Conservation (phyloP, 2,888 invertebrate genomes). For the Biston stratarius region DNA sequence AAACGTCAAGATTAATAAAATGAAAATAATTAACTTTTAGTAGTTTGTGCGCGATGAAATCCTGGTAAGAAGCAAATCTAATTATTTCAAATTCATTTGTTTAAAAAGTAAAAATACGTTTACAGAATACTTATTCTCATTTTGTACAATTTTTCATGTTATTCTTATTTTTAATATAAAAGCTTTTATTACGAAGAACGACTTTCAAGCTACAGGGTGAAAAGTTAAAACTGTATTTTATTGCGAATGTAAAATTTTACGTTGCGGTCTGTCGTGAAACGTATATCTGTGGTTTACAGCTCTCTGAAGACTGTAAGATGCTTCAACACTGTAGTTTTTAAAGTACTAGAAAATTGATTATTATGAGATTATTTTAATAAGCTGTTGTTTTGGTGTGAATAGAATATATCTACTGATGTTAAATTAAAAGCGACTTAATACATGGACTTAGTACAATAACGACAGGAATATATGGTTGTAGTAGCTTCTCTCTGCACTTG, state of each 20-base stretch:
- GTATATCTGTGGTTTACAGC: conserved; percentile 53
- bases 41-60: too few relatives aligned
- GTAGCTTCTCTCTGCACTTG: too few relatives aligned
- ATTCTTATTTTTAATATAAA: conserved; percentile 7
- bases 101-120: too few relatives aligned
- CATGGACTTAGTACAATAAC: too few relatives aligned
- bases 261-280: conserved; percentile 51
- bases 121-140: too few relatives aligned
- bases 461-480: too few relatives aligned
- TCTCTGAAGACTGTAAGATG: conserved; percentile 44
- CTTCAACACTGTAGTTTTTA: conserved; percentile 31
- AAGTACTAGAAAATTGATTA: conserved; percentile 11
- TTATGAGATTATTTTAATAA: not conserved
- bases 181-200: conserved; percentile 27
- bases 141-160: not conserved
- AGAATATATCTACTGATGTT: not conserved
- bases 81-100: too few relatives aligned
- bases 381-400: not conserved
- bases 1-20: too few relatives aligned
- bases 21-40: too few relatives aligned
- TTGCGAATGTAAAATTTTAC: conserved; percentile 54
- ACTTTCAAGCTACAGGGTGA: conserved; percentile 34
- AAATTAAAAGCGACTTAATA: not conserved
- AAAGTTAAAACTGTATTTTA: conserved; percentile 49
- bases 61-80: too few relatives aligned